Base-by-base conservation (phyloP, 2,113 vertebrate species). In the Laticauda colubrina region DNA sequence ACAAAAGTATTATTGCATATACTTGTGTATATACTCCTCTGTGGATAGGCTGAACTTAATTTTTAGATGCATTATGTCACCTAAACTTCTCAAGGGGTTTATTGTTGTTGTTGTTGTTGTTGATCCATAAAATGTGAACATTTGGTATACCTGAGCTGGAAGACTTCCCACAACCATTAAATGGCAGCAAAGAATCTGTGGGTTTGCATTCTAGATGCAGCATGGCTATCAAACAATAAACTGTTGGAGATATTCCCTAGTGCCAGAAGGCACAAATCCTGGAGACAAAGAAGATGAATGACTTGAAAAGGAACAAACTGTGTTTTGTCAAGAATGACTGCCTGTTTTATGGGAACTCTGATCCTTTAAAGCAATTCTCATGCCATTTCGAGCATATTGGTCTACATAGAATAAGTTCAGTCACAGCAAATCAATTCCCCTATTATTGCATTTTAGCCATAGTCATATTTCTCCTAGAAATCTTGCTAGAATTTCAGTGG, bases 401-500 rank as follows among this genome's bases (percentile, higher is more conserved):
- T 94, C 89, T 95, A 92, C 85, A 91, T 94, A 93, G 69, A 91
- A 94, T 89, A 89, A 97, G 91, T 95, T 95, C 93, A 93, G 89
- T 91, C 89, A 92, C 56, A 94, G 92, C 88, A 95, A 96, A 97
- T 93, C 54, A 91, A 95, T 96, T 96, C 94, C 89, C 51, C 55
- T 94, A 90, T 92, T 88, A 96, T 69, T 96, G 45, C 20, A 85
- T 97, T 96, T 97, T 96, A 94, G 93, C 64, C 4, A 23, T 45
- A 91, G 55, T 94, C 64, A 86, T 93, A 96, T 95, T 96, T 91
- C 56, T 96, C 26, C 26, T 92, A 18, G 61, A 97, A 96, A 95
- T 96, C 53, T 93, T 90, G 29, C 39, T 55, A 94, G 90, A 96
- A 96, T 94, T 95, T 97, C 26, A 56, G 69, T 95, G 96, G 55